phyloP scores from a whole-genome alignment of 1,140 invertebrate genomes.

The Procambarus virginalis region DNA sequence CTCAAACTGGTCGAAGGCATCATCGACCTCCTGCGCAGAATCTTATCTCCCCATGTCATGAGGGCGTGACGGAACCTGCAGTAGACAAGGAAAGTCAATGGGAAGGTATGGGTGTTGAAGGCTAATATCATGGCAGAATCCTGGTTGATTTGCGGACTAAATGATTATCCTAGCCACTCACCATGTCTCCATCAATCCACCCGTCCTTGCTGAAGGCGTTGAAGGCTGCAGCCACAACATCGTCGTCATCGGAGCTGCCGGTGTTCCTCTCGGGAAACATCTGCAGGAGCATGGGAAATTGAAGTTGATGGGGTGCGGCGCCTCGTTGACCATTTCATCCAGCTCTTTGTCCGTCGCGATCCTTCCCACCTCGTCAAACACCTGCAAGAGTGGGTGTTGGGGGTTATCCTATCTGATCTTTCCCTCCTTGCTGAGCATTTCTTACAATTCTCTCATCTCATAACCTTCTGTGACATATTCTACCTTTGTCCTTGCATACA shows the following conservation, averaged over 20 bases:
- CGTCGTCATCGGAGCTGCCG: constrained; percentile 89
- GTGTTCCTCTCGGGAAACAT: constrained; percentile 84
- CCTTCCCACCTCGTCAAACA: constrained; percentile 95
- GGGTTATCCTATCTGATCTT: too few relatives aligned
- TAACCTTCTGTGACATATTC: too few relatives aligned
- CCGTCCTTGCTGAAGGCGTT: constrained; percentile 91
- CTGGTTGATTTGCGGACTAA: neutral
- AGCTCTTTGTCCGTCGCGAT: constrained; percentile 92
- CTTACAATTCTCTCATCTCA: too few relatives aligned
- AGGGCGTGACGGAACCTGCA: constrained; percentile 91
- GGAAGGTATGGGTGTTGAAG: neutral
- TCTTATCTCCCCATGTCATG: constrained; percentile 97
- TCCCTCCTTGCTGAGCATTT: too few relatives aligned
- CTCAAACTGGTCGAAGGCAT: constrained; percentile 95
- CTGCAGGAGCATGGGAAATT: constrained; percentile 92
- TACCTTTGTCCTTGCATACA: too few relatives aligned
- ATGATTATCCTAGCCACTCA: neutral
- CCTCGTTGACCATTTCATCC: constrained; percentile 92
- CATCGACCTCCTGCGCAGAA: constrained; percentile 91
- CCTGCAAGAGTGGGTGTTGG: constrained; percentile 77
- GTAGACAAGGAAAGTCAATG: constrained; percentile 4
- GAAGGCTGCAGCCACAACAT: constrained; percentile 95
- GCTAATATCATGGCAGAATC: neutral
- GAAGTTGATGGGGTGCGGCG: constrained; percentile 95
- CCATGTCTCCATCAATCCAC: constrained; percentile 69